phyloP scores from a whole-genome alignment of 2,797 vertebrate genomes.

The Coregonus suidteri region DNA sequence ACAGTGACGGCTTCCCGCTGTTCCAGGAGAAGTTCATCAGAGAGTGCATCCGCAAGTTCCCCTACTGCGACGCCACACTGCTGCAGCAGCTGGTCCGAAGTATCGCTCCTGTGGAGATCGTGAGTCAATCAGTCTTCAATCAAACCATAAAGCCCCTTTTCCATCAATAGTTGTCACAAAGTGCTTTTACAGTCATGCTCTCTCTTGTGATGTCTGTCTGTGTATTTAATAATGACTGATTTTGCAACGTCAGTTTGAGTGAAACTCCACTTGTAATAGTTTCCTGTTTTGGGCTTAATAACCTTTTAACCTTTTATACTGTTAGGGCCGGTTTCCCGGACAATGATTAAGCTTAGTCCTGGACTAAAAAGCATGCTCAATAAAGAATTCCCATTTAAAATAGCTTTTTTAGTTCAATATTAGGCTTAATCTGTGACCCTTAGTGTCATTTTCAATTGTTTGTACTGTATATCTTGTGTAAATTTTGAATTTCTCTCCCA shows the following conservation, averaged over 20 bases:
- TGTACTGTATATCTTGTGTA: background rate
- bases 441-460: background rate
- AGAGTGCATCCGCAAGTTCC: slow-evolving; percentile 95
- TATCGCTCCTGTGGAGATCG: slow-evolving; percentile 95
- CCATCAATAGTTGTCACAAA: too few relatives aligned
- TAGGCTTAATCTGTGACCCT: background rate
- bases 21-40: slow-evolving; percentile 94
- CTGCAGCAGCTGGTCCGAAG: slow-evolving; percentile 97
- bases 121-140: slow-evolving; percentile 68
- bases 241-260: background rate
- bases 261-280: background rate
- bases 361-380: background rate
- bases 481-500: background rate
- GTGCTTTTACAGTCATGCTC: background rate
- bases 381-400: background rate
- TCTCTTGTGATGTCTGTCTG: background rate
- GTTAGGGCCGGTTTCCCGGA: background rate
- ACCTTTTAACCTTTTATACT: background rate
- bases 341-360: background rate
- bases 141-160: background rate
- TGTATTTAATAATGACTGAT: background rate
- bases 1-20: slow-evolving; percentile 88
- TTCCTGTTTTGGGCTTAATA: background rate
- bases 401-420: background rate
- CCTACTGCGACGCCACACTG: slow-evolving; percentile 91